Evolutionary conservation across 2,113 vertebrate species (phyloP).

Genomic region (Corythornis cristatus): DNA sequence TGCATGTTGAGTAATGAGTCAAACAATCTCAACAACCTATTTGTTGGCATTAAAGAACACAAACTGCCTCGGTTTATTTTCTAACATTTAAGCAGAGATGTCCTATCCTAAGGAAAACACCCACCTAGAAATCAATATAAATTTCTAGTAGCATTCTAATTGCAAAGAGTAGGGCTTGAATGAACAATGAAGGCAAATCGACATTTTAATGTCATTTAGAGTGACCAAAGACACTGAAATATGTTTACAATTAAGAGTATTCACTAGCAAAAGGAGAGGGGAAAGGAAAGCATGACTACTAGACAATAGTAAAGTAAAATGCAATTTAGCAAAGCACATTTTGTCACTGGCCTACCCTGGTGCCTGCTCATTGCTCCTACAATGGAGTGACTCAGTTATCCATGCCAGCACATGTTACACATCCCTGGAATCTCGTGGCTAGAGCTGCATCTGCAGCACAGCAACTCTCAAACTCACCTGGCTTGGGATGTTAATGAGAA

Average conservation of each 20-base stretch:
- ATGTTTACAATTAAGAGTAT: neutral
- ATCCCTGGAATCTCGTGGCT: neutral
- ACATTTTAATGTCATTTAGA: constrained; percentile 5
- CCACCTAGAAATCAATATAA: neutral
- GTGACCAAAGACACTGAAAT: constrained; percentile 25
- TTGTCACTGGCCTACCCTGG: neutral
- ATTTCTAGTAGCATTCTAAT: constrained; percentile 19
- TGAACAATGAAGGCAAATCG: neutral
- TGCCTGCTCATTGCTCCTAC: fast-evolving
- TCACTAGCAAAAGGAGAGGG: neutral
- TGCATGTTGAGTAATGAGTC: neutral
- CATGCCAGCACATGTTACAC: neutral
- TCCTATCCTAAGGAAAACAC: neutral
- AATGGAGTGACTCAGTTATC: neutral
- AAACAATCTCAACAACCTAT: neutral
- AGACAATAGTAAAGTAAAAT: constrained; percentile 2
- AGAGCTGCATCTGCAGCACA: neutral
- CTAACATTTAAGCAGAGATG: neutral
- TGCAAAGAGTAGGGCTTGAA: neutral
- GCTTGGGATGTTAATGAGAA: neutral
- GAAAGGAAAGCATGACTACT: neutral
- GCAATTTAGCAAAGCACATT: neutral
- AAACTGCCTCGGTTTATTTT: neutral
- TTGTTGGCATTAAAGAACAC: neutral
- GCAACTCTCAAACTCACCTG: neutral